Base-by-base conservation (phyloP, 2,888 invertebrate genomes). In the Lithosia quadra region DNA sequence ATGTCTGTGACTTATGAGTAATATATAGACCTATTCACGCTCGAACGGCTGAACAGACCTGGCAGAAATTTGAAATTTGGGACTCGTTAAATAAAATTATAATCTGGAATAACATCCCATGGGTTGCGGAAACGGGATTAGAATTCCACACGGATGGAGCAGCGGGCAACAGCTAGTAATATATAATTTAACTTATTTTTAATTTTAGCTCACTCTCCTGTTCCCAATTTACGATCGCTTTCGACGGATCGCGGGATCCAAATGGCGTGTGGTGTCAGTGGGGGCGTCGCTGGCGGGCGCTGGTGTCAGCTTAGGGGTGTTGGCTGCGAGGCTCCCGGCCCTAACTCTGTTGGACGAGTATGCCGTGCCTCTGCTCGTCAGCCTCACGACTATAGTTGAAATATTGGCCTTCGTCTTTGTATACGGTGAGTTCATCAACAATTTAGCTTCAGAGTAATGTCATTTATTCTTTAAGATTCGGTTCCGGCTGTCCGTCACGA, bases 401-500 rank as follows among this genome's bases (percentile, higher is more conserved):
- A 84, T 92, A 63, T 69, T 85, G 15, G 90, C 90, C 0, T 91
- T 94, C 69, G 80, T 90, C 1, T 89, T 90, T 64, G 86, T 94
- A 68, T 94, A 94, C 69, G 94, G 94, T 94, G 77, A 71, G 53
- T n/a, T n/a, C n/a, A n/a, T n/a, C n/a, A n/a, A n/a, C n/a, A n/a
- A n/a, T n/a, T n/a, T n/a, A 28, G 28, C 28, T 28, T 28, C 28
- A 28, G 28, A n/a, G n/a, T n/a, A n/a, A n/a, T n/a, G n/a, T n/a
- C n/a, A n/a, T n/a, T n/a, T n/a, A n/a, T n/a, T n/a, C n/a, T n/a
- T n/a, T n/a, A n/a, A n/a, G n/a, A n/a, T n/a, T n/a, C n/a, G n/a
- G n/a, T n/a, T n/a, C n/a, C n/a, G n/a, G n/a, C n/a, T n/a, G n/a
- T n/a, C n/a, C n/a, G n/a, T n/a, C n/a, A n/a, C n/a, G 5, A 28